Evolutionary conservation across 2,888 invertebrate genomes (phyloP).

Genomic region (Ophion costatus): DNA sequence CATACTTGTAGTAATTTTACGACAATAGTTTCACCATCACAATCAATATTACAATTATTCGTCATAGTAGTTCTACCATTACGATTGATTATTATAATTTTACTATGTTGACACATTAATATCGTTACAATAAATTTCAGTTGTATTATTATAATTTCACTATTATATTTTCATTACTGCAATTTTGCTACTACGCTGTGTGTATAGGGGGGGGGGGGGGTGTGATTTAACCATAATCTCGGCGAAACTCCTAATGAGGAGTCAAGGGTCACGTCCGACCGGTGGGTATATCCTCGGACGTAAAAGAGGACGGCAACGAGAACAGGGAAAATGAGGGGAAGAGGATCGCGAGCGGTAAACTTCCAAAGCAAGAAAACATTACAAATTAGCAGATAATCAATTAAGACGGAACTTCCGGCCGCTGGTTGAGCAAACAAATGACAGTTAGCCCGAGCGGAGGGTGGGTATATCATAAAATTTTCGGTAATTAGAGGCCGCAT

Average conservation of each 20-base stretch:
- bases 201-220: too few relatives aligned
- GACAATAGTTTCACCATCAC: background rate
- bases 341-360: constrained; percentile 37
- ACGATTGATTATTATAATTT: background rate
- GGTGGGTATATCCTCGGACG: background rate
- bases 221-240: background rate
- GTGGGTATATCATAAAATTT: constrained; percentile 76
- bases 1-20: background rate
- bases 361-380: constrained; percentile 70
- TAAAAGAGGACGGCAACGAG: background rate
- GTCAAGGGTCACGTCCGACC: background rate
- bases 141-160: background rate
- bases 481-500: constrained; percentile 78
- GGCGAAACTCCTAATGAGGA: background rate
- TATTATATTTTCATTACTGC: background rate
- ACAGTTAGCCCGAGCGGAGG: constrained; percentile 65
- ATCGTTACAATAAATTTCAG: background rate
- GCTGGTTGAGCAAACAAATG: constrained; percentile 78
- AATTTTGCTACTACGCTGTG: too few relatives aligned
- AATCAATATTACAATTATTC: background rate
- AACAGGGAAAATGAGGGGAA: background rate
- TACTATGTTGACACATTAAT: background rate
- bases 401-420: constrained; percentile 77
- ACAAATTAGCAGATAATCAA: constrained; percentile 82
- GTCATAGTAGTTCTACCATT: background rate